These are phyloP conservation scores for Echeneis naucrates DNA, from an alignment of 2,797 vertebrate genomes.

Conservation along the genomic window DNA sequence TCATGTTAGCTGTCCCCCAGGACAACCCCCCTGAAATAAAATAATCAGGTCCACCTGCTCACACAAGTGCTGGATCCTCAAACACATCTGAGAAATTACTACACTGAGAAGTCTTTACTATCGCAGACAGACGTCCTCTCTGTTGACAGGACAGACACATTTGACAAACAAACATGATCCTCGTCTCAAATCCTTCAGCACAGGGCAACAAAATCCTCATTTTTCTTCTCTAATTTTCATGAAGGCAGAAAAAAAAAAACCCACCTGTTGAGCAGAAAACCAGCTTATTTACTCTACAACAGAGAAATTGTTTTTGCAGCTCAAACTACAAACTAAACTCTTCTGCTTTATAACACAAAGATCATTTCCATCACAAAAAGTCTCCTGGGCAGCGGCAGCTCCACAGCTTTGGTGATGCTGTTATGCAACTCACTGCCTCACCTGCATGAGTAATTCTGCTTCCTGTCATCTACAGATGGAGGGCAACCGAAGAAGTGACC, in stretches of 20 bases:
- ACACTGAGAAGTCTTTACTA: slow-evolving; percentile 40
- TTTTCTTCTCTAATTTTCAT: slow-evolving; percentile 6
- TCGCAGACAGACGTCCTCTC: slow-evolving; percentile 20
- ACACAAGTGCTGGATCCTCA: slow-evolving; percentile 28
- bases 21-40: slow-evolving; percentile 38
- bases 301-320: background rate
- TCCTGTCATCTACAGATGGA: slow-evolving; percentile 72
- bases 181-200: slow-evolving; percentile 16
- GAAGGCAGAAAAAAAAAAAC: background rate
- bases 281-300: background rate
- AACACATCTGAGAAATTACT: slow-evolving; percentile 21
- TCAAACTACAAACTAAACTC: slow-evolving; percentile 12
- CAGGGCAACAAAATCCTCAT: slow-evolving; percentile 10
- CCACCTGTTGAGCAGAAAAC: slow-evolving; percentile 7
- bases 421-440: slow-evolving; percentile 55
- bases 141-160: slow-evolving; percentile 38
- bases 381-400: slow-evolving; percentile 5
- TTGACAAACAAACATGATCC: slow-evolving; percentile 46
- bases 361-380: slow-evolving; percentile 8
- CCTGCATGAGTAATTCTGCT: slow-evolving; percentile 68
- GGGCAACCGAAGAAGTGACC: slow-evolving; percentile 62
- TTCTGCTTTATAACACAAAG: slow-evolving; percentile 36
- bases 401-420: slow-evolving; percentile 38
- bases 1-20: slow-evolving; percentile 14
- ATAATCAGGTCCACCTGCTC: slow-evolving; percentile 49